A percentile compares a stretch with the other conserved stretches of the same genome.
Evolutionary conservation across 2,888 invertebrate species (phyloP).

Genomic region (Campoplex nolae): DNA sequence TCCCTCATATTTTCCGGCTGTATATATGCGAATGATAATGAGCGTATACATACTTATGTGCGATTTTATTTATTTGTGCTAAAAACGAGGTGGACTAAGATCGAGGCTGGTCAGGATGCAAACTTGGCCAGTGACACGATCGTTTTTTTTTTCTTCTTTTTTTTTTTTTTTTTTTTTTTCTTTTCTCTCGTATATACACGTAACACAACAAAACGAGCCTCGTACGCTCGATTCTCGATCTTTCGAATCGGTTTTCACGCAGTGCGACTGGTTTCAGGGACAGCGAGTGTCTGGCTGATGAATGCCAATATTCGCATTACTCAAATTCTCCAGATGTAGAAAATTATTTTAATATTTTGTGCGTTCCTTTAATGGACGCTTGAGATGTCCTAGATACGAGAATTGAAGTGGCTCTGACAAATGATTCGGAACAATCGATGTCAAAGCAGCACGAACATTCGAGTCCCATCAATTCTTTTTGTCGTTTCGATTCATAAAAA

Average conservation of each 20-base stretch:
- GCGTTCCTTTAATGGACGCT: background rate
- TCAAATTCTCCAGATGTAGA: background rate
- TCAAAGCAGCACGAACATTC: background rate
- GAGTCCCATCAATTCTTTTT: background rate
- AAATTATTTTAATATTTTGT: background rate
- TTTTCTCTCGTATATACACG: background rate
- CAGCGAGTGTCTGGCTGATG: slow-evolving; percentile 43
- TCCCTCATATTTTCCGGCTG: slow-evolving; percentile 29
- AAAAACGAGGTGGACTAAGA: slow-evolving; percentile 28
- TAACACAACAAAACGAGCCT: background rate
- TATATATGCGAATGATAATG: slow-evolving; percentile 29
- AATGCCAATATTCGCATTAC: slow-evolving; percentile 37
- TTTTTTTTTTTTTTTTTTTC: background rate
- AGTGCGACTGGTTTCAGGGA: slow-evolving; percentile 50
- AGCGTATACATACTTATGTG: background rate
- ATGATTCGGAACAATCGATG: too few relatives aligned
- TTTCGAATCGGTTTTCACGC: slow-evolving; percentile 21
- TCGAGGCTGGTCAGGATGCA: slow-evolving; percentile 43
- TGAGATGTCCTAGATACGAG: background rate
- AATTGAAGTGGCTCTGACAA: too few relatives aligned
- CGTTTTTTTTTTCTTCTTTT: background rate
- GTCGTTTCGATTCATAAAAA: background rate
- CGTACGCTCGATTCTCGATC: background rate
- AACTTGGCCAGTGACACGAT: slow-evolving; percentile 50
- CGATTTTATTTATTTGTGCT: slow-evolving; percentile 17